phyloP scores from a whole-genome alignment of 2,888 invertebrate genomes.

The Lepidonotus clava region DNA sequence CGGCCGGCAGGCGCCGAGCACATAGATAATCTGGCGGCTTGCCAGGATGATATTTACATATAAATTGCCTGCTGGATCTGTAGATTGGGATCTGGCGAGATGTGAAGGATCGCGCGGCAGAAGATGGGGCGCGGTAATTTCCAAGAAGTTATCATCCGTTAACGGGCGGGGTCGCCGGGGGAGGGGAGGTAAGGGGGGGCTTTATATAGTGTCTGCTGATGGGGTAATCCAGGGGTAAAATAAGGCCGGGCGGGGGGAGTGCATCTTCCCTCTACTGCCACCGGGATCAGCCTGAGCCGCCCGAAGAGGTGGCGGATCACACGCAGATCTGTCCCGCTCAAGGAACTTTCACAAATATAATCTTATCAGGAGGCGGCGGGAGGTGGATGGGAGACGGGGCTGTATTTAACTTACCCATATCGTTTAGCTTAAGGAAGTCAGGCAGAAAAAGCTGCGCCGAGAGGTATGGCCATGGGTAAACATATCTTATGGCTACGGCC shows the following conservation, averaged over 20 bases:
- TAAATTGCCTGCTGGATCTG: constrained; percentile 43
- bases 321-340: not conserved
- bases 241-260: not conserved
- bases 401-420: too few species aligned
- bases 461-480: too few species aligned
- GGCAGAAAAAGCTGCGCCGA: too few species aligned
- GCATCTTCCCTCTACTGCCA: not conserved
- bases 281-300: not conserved
- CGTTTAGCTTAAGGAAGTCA: too few species aligned
- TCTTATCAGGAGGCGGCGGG: too few species aligned
- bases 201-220: constrained; percentile 42
- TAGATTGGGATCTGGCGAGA: constrained; percentile 25
- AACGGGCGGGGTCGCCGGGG: constrained; percentile 20
- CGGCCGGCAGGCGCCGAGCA: not conserved
- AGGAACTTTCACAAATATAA: not conserved
- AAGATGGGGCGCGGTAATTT: constrained; percentile 49
- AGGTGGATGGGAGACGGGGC: too few species aligned
- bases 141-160: constrained; percentile 50
- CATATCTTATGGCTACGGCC: too few species aligned
- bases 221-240: constrained; percentile 46
- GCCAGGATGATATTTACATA: constrained; percentile 51
- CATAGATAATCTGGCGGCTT: constrained; percentile 26
- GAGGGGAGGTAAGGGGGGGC: constrained; percentile 33
- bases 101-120: constrained; percentile 28
- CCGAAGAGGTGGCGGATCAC: not conserved